These are phyloP conservation scores for Ciconia nigra DNA, from an alignment of 2,797 vertebrate species.

Conservation along the genomic window DNA sequence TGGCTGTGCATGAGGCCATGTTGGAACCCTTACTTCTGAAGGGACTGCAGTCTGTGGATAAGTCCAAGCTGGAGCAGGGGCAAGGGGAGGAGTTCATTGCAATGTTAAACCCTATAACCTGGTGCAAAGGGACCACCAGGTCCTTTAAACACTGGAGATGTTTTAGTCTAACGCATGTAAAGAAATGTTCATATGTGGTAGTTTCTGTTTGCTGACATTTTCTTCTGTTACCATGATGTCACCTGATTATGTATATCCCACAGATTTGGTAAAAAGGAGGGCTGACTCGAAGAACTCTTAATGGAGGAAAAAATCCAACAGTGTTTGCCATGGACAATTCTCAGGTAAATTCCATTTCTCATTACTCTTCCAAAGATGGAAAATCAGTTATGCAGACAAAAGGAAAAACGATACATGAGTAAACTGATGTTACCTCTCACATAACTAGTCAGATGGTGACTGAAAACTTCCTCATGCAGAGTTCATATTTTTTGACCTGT, in stretches of 20 bases:
- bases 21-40: too few relatives aligned
- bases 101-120: too few relatives aligned
- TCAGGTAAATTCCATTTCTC: not conserved
- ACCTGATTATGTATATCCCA: not conserved
- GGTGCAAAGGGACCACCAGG: too few relatives aligned
- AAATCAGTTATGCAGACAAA: not conserved
- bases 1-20: too few relatives aligned
- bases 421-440: not conserved
- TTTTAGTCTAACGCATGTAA: not conserved
- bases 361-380: not conserved
- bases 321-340: not conserved
- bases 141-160: not conserved
- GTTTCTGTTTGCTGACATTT: not conserved
- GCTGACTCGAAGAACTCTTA: not conserved
- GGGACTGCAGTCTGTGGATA: too few relatives aligned
- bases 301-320: not conserved
- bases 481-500: not conserved
- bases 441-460: not conserved
- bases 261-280: not conserved
- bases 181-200: fast-evolving
- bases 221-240: not conserved
- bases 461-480: not conserved
- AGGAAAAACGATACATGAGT: not conserved
- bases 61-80: too few relatives aligned
- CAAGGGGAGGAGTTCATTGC: too few relatives aligned